These are phyloP conservation scores for Morone chrysops DNA, from an alignment of 2,113 vertebrate species.

Conservation along the genomic window DNA sequence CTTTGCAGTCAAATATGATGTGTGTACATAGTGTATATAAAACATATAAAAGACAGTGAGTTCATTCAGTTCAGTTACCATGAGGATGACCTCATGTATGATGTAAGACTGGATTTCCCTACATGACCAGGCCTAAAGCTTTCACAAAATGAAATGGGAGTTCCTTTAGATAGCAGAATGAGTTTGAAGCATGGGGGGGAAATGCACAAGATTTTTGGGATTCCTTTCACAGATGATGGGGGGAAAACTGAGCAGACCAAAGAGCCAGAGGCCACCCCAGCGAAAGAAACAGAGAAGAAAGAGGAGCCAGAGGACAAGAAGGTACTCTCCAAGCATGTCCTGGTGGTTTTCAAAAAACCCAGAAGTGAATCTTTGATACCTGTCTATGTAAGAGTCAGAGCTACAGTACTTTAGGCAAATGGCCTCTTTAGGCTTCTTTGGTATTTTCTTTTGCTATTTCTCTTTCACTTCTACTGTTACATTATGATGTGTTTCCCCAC, in stretches of 20 bases:
- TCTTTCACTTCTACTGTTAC: slow-evolving; percentile 8
- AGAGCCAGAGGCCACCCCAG: slow-evolving; percentile 51
- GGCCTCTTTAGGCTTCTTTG: not conserved
- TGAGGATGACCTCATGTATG: slow-evolving; percentile 10
- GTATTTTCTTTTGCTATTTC: not conserved
- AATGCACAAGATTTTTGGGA: slow-evolving; percentile 5
- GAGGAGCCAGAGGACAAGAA: slow-evolving; percentile 70
- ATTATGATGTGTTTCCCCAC: slow-evolving; percentile 1
- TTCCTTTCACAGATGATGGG: slow-evolving; percentile 56
- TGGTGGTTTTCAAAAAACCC: slow-evolving; percentile 64
- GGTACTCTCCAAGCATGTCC: slow-evolving; percentile 65
- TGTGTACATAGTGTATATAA: not conserved
- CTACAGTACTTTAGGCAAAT: not conserved
- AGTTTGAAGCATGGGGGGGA: not conserved
- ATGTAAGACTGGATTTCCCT: not conserved
- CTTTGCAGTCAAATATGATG: not conserved
- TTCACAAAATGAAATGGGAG: not conserved
- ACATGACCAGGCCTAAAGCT: not conserved
- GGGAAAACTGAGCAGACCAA: slow-evolving; percentile 63
- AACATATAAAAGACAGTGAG: not conserved
- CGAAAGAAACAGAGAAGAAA: slow-evolving; percentile 60
- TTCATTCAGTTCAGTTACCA: not conserved
- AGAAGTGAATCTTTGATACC: slow-evolving; percentile 76
- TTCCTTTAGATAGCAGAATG: slow-evolving; percentile 3
- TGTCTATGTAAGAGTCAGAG: slow-evolving; percentile 68